Base-by-base conservation (phyloP, 2,113 vertebrate species). In the Alligator mississippiensis region DNA sequence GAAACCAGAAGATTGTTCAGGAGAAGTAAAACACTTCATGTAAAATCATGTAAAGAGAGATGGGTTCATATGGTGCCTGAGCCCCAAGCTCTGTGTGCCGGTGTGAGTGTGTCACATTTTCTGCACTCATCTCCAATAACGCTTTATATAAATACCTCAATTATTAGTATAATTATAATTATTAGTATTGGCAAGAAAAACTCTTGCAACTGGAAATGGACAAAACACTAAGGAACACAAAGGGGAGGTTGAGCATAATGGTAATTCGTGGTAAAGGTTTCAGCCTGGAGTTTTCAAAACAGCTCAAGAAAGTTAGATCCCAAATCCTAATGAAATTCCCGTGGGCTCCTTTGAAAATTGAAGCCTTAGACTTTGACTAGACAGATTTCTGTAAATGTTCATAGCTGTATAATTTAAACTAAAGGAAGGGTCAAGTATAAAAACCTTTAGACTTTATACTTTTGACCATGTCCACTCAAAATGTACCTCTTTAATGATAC, bases 1-100 rank as follows among this genome's bases (percentile, higher is more conserved):
- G 96, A 38, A 90, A 84, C 94, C 88, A 89, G 28, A 93, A 80
- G 5, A 57, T 1, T 28, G 12, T 38, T 92, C 30, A 87, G 74
- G 75, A 68, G 10, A 76, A 13, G 25, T 58, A 74, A 84, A 90
- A 77, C 28, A 21, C 62, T 88, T 47, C 9, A 18, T 0, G 0
- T 34, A 28, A 87, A 81, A 72, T 82, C 60, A 88, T 2, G 5
- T 2, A 4, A 10, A 93, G 68, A 81, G 83, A 24, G 22, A 28
- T 12, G 11, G 34, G 10, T 86, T 80, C 64, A 87, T 25, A 2
- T 30, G 11, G 55, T 82, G 57, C 58, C 60, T 30, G 24, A 87
- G 66, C 15, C 54, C 27, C 58, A 72, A 77, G 9, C 30, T 82
- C 77, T 18, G 74, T 19, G 76, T 55, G 80, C 47, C 68, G 28